phyloP scores from a whole-genome alignment of 1,140 invertebrate genomes.

The Sitophilus oryzae region DNA sequence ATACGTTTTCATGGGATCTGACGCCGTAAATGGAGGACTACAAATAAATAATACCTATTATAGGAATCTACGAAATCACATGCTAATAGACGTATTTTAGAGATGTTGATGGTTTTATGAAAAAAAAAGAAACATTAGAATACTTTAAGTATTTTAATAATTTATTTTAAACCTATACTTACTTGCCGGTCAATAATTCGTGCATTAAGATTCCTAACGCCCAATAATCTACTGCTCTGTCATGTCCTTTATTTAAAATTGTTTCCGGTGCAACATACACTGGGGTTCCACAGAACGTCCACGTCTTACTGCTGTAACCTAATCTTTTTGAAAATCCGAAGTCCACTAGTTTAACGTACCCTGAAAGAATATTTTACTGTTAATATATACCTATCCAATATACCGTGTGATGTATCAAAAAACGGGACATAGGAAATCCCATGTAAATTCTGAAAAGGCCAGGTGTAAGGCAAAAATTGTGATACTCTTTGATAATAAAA shows the following conservation, averaged over 20 bases:
- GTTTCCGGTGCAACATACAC: constrained; percentile 70
- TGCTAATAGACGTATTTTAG: no score
- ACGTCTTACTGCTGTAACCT: constrained; percentile 69
- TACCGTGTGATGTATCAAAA: background rate
- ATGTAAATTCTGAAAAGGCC: background rate
- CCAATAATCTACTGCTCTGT: constrained; percentile 76
- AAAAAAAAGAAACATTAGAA: no score
- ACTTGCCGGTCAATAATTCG: constrained; percentile 68
- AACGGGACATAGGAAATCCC: no score
- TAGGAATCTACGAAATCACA: background rate
- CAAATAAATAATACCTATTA: constrained; percentile 17
- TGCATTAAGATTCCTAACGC: constrained; percentile 74
- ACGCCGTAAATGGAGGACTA: constrained; percentile 73
- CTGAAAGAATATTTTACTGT: no score
- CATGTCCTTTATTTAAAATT: constrained; percentile 67
- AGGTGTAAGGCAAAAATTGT: no score
- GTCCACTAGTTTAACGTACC: constrained; percentile 75
- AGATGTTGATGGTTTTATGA: no score
- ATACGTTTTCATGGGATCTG: constrained; percentile 80
- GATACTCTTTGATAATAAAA: no score
- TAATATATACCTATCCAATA: background rate
- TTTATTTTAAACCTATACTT: constrained; percentile 28
- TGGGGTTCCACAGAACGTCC: constrained; percentile 85
- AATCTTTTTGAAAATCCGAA: constrained; percentile 85
- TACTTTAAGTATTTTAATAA: no score